Evolutionary conservation across 2,888 invertebrate species (phyloP).

Genomic region (Melanchra persicariae): DNA sequence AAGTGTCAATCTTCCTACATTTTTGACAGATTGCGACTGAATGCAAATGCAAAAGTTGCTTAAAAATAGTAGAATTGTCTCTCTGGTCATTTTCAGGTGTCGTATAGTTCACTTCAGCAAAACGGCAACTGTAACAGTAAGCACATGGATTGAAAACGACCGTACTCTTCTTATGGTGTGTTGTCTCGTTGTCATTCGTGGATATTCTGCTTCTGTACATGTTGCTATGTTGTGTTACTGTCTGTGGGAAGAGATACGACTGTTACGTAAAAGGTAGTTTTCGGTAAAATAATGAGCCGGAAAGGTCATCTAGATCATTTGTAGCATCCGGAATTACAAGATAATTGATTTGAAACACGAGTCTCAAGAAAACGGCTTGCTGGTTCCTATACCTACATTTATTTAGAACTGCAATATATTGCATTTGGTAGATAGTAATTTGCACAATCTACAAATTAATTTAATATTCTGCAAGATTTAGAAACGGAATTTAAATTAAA

Average conservation of each 20-base stretch:
- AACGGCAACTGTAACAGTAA: neutral
- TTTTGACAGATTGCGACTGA: too few species aligned
- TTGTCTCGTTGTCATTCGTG: neutral
- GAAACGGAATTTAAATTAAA: neutral
- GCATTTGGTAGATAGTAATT: neutral
- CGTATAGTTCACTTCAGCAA: neutral
- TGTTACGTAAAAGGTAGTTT: slow-evolving; percentile 50
- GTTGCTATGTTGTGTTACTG: neutral
- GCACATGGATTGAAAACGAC: neutral
- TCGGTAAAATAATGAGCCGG: slow-evolving; percentile 49
- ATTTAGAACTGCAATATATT: neutral
- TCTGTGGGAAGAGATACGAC: slow-evolving; percentile 32
- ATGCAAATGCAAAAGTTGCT: too few species aligned
- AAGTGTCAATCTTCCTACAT: too few species aligned
- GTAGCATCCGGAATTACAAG: slow-evolving; percentile 21
- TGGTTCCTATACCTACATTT: neutral
- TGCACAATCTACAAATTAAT: neutral
- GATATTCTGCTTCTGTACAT: slow-evolving; percentile 3
- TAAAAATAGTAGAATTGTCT: too few species aligned
- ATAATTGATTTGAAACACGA: slow-evolving; percentile 31
- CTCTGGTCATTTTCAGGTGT: too few species aligned
- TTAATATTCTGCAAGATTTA: neutral
- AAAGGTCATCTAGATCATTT: slow-evolving; percentile 56
- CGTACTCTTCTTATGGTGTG: neutral
- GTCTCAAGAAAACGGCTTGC: neutral